Conservation (phyloP, 2,113 vertebrate genomes). For the Taxidea taxus region DNA sequence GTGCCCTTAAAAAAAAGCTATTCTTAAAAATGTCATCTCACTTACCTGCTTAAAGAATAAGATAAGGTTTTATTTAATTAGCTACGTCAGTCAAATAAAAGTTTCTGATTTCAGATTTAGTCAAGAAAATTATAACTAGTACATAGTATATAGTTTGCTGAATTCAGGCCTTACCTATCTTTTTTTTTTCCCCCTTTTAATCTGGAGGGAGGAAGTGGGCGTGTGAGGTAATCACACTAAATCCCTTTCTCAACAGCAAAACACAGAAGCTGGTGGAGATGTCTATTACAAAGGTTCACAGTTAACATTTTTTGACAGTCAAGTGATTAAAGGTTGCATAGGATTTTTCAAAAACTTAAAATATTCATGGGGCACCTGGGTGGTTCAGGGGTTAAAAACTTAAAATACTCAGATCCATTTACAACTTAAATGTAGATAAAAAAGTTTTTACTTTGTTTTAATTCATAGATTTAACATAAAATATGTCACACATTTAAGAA, state of each 20-base stretch:
- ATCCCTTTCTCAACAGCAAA: not conserved
- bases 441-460: constrained; percentile 20
- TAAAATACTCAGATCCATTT: constrained; percentile 5
- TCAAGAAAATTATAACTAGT: constrained; percentile 38
- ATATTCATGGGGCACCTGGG: too few species aligned
- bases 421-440: not conserved
- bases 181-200: not conserved
- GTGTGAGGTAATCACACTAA: not conserved
- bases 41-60: constrained; percentile 38
- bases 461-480: constrained; percentile 31
- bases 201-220: not conserved
- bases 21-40: constrained; percentile 13
- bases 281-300: not conserved
- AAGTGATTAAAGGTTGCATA: not conserved
- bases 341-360: not conserved
- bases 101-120: not conserved
- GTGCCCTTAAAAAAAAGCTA: not conserved
- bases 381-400: too few species aligned
- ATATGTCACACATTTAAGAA: not conserved
- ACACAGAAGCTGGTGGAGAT: not conserved
- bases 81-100: not conserved
- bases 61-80: constrained; percentile 21
- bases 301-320: not conserved
- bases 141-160: not conserved
- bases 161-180: not conserved